These are phyloP conservation scores for Gulo gulo DNA, from an alignment of 2,113 vertebrate species.

Conservation along the genomic window DNA sequence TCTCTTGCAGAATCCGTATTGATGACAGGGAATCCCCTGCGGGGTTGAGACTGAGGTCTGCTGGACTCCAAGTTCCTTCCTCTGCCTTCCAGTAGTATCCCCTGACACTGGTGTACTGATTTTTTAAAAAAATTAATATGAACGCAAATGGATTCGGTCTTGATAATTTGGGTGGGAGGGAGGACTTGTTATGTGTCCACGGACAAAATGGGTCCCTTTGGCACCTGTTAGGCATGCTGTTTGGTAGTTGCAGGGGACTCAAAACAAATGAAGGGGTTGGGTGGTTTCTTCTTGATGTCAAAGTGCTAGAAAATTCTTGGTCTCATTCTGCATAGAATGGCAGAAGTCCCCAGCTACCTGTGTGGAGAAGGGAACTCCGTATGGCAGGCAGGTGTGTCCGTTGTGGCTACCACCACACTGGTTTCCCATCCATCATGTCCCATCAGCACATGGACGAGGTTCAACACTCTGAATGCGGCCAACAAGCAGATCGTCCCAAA, in stretches of 20 bases:
- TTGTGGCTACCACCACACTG: rapidly evolving
- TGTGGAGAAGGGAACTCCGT: neutral
- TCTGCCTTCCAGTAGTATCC: neutral
- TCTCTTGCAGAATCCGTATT: neutral
- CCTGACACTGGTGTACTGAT: neutral
- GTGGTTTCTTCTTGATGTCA: neutral
- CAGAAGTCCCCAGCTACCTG: neutral
- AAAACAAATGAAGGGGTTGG: neutral
- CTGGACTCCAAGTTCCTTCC: neutral
- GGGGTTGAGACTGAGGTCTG: neutral
- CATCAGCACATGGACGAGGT: neutral
- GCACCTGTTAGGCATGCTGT: neutral
- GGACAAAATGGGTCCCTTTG: neutral
- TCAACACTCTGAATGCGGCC: neutral
- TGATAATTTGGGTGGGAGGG: neutral
- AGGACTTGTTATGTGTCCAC: neutral
- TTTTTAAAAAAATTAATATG: neutral
- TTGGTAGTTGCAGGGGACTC: neutral
- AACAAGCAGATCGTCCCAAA: neutral
- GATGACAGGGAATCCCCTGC: neutral
- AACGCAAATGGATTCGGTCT: neutral
- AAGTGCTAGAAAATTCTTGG: neutral
- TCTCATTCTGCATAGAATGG: neutral
- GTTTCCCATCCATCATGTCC: neutral
- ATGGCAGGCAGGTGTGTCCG: neutral